Evolutionary conservation across 2,888 invertebrate species (phyloP).

Genomic region (Penaeus monodon): DNA sequence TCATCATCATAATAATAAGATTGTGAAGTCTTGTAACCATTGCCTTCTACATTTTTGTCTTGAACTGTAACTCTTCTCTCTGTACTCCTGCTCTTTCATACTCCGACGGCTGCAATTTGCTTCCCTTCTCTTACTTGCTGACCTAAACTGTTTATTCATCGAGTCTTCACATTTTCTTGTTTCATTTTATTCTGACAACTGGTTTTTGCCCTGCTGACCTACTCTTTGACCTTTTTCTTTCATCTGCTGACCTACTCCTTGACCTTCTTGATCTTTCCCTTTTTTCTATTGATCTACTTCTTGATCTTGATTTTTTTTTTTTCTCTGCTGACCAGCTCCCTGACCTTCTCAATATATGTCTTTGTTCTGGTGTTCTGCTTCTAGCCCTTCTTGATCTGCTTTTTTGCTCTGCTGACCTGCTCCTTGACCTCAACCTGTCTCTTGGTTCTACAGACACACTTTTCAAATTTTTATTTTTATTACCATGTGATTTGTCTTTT

Average conservation of each 20-base stretch:
- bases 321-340: neutral
- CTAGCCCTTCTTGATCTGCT: neutral
- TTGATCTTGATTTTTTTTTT: neutral
- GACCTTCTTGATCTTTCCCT: neutral
- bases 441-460: neutral
- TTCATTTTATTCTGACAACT: neutral
- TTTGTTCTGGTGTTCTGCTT: neutral
- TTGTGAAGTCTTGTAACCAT: too few species aligned
- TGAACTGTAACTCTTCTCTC: too few species aligned
- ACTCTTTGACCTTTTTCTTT: conserved; percentile 4
- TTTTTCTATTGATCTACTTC: neutral
- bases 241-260: neutral
- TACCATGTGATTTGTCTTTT: neutral
- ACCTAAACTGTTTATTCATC: too few species aligned
- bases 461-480: neutral
- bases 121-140: neutral
- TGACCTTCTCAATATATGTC: neutral
- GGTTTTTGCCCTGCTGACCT: neutral
- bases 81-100: neutral
- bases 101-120: neutral
- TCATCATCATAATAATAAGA: too few species aligned
- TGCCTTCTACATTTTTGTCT: too few species aligned
- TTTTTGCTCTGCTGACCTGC: neutral
- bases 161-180: neutral
- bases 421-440: neutral